Evolutionary conservation across 1,140 invertebrate species (phyloP).

Genomic region (Euwallacea similis): DNA sequence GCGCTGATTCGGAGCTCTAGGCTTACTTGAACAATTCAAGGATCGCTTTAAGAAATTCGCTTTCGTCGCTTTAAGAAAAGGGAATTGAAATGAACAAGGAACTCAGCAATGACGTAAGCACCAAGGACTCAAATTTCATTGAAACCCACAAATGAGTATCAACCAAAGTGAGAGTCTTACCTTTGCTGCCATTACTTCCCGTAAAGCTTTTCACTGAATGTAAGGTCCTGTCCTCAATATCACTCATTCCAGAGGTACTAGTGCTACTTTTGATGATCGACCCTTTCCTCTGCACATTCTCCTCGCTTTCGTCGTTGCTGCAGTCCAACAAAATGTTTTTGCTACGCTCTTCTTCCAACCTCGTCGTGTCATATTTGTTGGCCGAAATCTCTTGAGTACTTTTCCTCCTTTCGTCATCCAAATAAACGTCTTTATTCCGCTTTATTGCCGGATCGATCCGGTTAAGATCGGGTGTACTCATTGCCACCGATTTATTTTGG

Average conservation of each 20-base stretch:
- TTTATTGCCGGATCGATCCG: conserved; percentile 53
- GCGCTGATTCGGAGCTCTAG: no score
- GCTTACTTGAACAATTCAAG: no score
- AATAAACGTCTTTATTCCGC: conserved; percentile 44
- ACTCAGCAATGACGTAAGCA: no score
- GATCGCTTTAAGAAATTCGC: no score
- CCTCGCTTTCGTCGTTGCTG: conserved; percentile 37
- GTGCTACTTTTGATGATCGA: conserved; percentile 47
- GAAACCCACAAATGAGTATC: no score
- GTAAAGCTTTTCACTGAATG: conserved; percentile 56
- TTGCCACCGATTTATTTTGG: conserved; percentile 23
- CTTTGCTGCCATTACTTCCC: conserved; percentile 57
- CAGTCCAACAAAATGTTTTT: conserved; percentile 27
- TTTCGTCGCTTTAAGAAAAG: no score
- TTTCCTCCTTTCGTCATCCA: conserved; percentile 56
- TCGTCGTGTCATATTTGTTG: conserved; percentile 39
- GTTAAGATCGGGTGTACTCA: conserved; percentile 66
- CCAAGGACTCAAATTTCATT: no score
- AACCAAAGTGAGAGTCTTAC: conserved; percentile 40
- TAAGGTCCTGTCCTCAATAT: conserved; percentile 54
- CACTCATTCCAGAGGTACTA: conserved; percentile 46
- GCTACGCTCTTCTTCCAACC: conserved; percentile 23
- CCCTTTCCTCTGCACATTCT: conserved; percentile 45
- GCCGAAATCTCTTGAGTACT: conserved; percentile 59
- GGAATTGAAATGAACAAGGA: no score